phyloP scores from a whole-genome alignment of 2,797 vertebrate genomes.

The Spinus pinus region DNA sequence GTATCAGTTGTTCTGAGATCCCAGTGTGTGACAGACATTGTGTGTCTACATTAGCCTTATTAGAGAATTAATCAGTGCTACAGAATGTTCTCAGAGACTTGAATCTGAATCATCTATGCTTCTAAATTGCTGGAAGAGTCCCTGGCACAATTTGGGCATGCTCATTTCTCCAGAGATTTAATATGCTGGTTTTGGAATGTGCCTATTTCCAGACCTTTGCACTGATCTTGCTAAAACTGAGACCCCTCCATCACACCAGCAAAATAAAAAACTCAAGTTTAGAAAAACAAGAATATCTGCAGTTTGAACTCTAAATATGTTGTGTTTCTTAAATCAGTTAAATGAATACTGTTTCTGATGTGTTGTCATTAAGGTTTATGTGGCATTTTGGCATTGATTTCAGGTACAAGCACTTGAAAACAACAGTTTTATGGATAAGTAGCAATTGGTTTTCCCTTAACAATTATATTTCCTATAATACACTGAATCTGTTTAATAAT shows the following conservation, averaged over 20 bases:
- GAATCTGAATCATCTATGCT: background rate
- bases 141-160: background rate
- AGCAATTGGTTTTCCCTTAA: background rate
- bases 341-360: background rate
- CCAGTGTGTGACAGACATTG: background rate
- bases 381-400: background rate
- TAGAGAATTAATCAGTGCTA: background rate
- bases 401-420: background rate
- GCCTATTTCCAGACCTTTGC: background rate
- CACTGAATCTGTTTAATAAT: background rate
- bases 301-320: background rate
- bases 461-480: background rate
- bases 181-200: background rate
- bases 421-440: background rate
- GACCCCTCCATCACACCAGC: background rate
- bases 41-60: background rate
- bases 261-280: background rate
- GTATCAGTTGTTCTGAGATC: background rate
- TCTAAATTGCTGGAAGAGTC: background rate
- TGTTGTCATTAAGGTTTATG: background rate
- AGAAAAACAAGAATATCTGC: background rate
- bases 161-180: background rate
- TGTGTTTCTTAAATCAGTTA: background rate
- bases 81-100: background rate
- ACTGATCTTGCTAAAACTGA: background rate